Evolutionary conservation across 2,113 vertebrate genomes (phyloP), one percentile per base, ranked within the genome.

Genomic region (Pollachius pollachius): DNA sequence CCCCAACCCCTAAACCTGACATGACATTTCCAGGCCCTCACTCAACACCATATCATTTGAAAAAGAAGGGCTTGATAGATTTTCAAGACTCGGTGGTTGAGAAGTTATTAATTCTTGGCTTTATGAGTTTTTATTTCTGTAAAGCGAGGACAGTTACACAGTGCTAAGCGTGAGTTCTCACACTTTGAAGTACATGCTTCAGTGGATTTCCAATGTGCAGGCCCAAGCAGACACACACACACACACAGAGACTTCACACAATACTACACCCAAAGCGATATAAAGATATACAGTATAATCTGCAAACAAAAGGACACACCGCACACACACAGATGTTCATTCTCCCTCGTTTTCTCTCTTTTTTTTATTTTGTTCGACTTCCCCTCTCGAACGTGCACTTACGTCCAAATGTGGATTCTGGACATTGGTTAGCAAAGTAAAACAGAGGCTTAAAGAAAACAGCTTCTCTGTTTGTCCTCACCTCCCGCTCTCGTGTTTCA

Each of bases 11-110:
- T 11, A 48, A 48, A 13, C 41, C 41, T 48, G 56, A 64, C 69
- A 64, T 65, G 67, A 73, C 71, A 70, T 65, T 84, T 92, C 89
- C 90, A 88, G 80, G 85, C 86, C 87, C 90, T 96, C 94, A 94
- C 86, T 95, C 94, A 94, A 88, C 94, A 91, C 91, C 85, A 89
- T 75, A 92, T 93, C 88, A 93, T 95, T 94, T 94, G 18, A 74
- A 87, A 92, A 85, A 17, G 54, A 57, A 82, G 74, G 72, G 72
- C 72, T 91, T 92, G 84, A 93, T 90, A 88, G 85, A 84, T 86
- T 90, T 90, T 91, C 86, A 92, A 92, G 87, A 89, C 92, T 91
- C 91, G 90, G 91, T 79, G 90, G 89, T 89, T 92, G 85, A 88
- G 88, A 88, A 91, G 89, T 84, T 90, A 93, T 92, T 88, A 92